A percentile compares a stretch with the other conserved stretches of the same genome.
Evolutionary conservation across 1,140 invertebrate species (phyloP).

Genomic region (Bombus ignitus): DNA sequence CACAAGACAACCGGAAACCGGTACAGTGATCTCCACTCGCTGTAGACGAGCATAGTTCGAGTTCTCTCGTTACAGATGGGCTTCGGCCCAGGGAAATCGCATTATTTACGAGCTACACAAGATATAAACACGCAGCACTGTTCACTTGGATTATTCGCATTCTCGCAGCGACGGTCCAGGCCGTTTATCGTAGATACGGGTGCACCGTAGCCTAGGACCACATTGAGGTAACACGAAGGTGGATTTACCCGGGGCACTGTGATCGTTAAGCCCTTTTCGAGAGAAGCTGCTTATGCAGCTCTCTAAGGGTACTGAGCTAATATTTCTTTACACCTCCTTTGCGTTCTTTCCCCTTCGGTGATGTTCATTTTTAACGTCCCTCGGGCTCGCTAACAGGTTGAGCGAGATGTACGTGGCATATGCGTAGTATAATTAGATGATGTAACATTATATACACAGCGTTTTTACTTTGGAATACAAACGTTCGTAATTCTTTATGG

Average conservation of each 20-base stretch:
- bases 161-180: conserved; percentile 36
- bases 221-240: conserved; percentile 65
- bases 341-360: neutral
- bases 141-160: conserved; percentile 64
- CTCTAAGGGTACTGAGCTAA: conserved; percentile 26
- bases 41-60: conserved; percentile 41
- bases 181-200: conserved; percentile 61
- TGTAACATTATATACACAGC: too few species aligned
- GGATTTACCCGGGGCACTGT: conserved; percentile 69
- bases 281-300: conserved; percentile 46
- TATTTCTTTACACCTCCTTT: conserved; percentile 26
- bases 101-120: conserved; percentile 64
- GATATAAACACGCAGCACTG: conserved; percentile 42
- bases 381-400: neutral
- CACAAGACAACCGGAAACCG: conserved; percentile 28
- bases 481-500: too few species aligned
- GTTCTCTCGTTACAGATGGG: conserved; percentile 32
- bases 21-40: conserved; percentile 49
- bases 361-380: conserved; percentile 18
- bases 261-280: conserved; percentile 60
- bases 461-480: too few species aligned
- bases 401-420: neutral
- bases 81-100: conserved; percentile 34
- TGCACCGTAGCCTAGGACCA: conserved; percentile 24
- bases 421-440: too few species aligned